phyloP scores from a whole-genome alignment of 2,113 vertebrate species.

The Hoplias malabaricus region DNA sequence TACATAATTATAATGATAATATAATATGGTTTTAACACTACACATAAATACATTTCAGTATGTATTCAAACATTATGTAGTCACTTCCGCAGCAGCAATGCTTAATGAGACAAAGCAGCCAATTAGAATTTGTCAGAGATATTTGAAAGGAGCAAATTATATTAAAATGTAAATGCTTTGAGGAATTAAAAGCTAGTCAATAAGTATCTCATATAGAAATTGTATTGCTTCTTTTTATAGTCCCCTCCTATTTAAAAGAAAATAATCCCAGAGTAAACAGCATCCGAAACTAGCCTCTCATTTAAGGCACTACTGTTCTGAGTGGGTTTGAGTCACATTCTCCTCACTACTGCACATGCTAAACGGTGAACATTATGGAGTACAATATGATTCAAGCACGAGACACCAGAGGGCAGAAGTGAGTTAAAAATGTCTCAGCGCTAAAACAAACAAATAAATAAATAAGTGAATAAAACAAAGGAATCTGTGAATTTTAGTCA shows the following conservation, averaged over 20 bases:
- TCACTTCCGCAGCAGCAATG: neutral
- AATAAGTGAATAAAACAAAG: constrained; percentile 13
- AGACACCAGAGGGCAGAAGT: constrained; percentile 51
- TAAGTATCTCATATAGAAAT: neutral
- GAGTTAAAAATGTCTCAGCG: constrained; percentile 27
- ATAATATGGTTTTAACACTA: no score
- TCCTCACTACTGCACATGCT: neutral
- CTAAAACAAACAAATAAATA: constrained; percentile 10
- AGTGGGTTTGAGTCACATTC: neutral
- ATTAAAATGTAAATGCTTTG: neutral
- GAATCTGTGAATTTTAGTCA: constrained; percentile 33
- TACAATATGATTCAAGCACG: neutral
- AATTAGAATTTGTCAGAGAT: neutral
- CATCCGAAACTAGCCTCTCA: neutral
- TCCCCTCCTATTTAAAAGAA: neutral
- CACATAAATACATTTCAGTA: neutral
- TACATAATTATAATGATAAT: no score
- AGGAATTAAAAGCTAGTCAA: neutral
- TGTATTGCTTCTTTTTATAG: neutral
- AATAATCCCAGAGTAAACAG: neutral
- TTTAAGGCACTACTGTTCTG: neutral
- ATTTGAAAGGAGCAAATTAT: neutral
- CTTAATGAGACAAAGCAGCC: neutral
- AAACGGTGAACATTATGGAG: neutral
- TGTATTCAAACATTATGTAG: neutral